Evolutionary conservation across 2,797 vertebrate species (phyloP).

Genomic region (Neosilurus mollespiculum): DNA sequence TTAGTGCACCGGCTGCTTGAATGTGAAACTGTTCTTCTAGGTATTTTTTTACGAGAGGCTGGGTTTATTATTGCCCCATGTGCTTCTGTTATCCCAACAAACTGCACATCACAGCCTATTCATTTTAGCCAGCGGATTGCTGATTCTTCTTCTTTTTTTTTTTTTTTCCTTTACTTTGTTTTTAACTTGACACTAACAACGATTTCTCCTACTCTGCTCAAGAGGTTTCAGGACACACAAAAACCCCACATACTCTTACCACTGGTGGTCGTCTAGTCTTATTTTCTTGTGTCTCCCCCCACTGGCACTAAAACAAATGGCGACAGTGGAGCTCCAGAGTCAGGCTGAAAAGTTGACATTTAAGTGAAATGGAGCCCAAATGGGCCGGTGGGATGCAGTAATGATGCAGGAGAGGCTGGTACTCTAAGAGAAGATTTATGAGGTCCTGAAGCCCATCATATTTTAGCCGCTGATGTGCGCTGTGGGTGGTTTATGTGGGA

Average conservation of each 20-base stretch:
- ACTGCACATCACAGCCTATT: slow-evolving; percentile 59
- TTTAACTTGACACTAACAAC: slow-evolving; percentile 59
- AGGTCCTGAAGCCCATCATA: slow-evolving; percentile 74
- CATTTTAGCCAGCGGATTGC: slow-evolving; percentile 62
- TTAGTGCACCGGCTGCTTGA: slow-evolving; percentile 59
- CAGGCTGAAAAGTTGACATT: slow-evolving; percentile 77
- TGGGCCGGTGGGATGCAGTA: slow-evolving; percentile 74
- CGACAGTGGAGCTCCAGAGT: slow-evolving; percentile 61
- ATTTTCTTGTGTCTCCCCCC: slow-evolving; percentile 66
- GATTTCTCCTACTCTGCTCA: slow-evolving; percentile 49
- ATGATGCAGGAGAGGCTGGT: slow-evolving; percentile 71
- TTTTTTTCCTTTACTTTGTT: slow-evolving; percentile 36
- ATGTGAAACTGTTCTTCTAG: slow-evolving; percentile 69
- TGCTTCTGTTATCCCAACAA: slow-evolving; percentile 56
- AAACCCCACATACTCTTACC: slow-evolving; percentile 57
- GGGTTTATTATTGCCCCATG: slow-evolving; percentile 45
- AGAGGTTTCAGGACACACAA: slow-evolving; percentile 34
- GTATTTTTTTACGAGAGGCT: slow-evolving; percentile 51
- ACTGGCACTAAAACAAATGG: slow-evolving; percentile 74
- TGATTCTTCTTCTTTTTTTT: slow-evolving; percentile 38
- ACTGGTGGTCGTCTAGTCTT: slow-evolving; percentile 68
- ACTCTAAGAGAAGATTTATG: slow-evolving; percentile 78
- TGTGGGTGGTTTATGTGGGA: slow-evolving; percentile 77
- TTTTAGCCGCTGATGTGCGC: slow-evolving; percentile 77
- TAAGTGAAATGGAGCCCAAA: slow-evolving; percentile 80